Evolutionary conservation across 2,113 vertebrate genomes (phyloP).

Genomic region (Upupa epops): DNA sequence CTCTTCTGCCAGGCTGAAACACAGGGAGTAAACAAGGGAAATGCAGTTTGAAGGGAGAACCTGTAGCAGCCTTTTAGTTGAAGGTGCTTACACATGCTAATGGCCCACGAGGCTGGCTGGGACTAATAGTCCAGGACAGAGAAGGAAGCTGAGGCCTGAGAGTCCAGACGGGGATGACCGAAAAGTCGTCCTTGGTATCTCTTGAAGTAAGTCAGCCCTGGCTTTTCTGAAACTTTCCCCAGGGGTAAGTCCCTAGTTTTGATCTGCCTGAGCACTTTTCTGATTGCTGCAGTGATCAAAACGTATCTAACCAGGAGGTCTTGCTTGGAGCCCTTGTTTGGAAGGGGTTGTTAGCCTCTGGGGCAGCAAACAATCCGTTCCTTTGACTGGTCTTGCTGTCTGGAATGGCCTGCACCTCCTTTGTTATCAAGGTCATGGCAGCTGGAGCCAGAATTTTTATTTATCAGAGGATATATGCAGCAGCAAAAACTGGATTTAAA

Average conservation of each 20-base stretch:
- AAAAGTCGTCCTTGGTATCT: background rate
- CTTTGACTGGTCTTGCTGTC: background rate
- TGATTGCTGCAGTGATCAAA: background rate
- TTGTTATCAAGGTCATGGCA: background rate
- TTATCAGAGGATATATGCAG: background rate
- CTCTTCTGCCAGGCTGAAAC: slow-evolving; percentile 14
- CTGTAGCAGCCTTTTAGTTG: background rate
- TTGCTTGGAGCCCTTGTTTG: rapidly evolving
- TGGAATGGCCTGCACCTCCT: background rate
- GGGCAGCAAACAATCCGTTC: background rate
- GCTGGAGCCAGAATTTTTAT: background rate
- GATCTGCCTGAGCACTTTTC: background rate
- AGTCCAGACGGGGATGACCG: background rate
- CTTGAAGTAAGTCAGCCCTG: background rate
- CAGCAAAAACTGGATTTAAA: background rate
- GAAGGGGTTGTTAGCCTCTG: background rate
- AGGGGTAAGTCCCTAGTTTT: background rate
- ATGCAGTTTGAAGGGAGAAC: background rate
- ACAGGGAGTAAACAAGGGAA: background rate
- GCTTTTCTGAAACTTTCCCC: background rate
- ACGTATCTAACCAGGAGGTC: background rate
- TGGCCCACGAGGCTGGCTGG: background rate
- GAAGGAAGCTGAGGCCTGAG: background rate
- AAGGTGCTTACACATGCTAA: background rate
- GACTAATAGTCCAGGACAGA: background rate